Percentiles rank a stretch among this genome's conserved stretches.
These are phyloP conservation scores for Hirtodrosophila alboralis DNA, from an alignment of 2,888 invertebrate genomes.

Conservation along the genomic window DNA sequence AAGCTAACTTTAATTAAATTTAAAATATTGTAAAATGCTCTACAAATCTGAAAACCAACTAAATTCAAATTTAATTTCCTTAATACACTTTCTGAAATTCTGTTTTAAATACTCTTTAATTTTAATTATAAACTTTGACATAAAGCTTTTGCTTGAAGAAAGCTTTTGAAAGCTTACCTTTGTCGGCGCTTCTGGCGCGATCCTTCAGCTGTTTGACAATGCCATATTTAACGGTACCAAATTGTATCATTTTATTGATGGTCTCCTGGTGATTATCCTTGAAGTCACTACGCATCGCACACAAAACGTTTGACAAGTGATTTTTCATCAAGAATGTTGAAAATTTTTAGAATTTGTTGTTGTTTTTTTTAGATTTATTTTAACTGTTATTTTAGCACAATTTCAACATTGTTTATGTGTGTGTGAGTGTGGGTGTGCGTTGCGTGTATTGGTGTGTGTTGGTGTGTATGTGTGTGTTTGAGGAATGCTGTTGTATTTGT, in stretches of 20 bases:
- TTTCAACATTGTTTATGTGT: slow-evolving; percentile 35
- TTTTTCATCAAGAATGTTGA: slow-evolving; percentile 79
- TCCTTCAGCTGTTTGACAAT: slow-evolving; percentile 85
- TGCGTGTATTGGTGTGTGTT: neutral
- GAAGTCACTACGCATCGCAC: slow-evolving; percentile 85
- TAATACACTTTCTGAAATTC: too few species aligned
- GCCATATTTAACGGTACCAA: slow-evolving; percentile 88
- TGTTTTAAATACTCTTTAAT: too few species aligned
- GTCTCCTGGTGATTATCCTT: slow-evolving; percentile 84
- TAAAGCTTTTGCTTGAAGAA: too few species aligned
- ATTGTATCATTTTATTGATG: slow-evolving; percentile 86
- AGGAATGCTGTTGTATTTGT: slow-evolving; percentile 6
- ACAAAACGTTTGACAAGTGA: slow-evolving; percentile 81
- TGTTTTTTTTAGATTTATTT: slow-evolving; percentile 1
- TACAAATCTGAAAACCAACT: too few species aligned
- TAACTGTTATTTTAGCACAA: slow-evolving; percentile 27
- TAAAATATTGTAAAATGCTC: too few species aligned
- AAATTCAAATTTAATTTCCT: too few species aligned
- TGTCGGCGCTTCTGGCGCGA: slow-evolving; percentile 83
- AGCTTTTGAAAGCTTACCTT: slow-evolving; percentile 75
- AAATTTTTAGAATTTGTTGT: slow-evolving; percentile 19
- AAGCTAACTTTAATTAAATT: too few species aligned
- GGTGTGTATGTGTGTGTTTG: slow-evolving; percentile 1
- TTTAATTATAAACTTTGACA: too few species aligned
- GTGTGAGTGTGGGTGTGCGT: slow-evolving; percentile 3